These are phyloP conservation scores for Thaumetopoea pityocampa DNA, from an alignment of 1,140 invertebrate species.

Conservation along the genomic window DNA sequence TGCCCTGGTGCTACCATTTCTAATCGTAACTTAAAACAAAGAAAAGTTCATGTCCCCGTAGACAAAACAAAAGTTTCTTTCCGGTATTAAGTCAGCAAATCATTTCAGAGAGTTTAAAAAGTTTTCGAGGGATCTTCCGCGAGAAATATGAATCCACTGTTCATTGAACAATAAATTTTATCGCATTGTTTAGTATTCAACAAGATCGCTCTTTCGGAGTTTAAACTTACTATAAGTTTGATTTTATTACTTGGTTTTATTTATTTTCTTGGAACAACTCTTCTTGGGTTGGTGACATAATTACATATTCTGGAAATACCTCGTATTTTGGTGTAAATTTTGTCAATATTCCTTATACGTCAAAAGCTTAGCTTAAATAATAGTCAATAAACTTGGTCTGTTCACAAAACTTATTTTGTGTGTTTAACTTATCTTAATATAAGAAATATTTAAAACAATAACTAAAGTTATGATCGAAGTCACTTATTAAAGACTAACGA, in stretches of 20 bases:
- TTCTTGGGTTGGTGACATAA: neutral
- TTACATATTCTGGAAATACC: neutral
- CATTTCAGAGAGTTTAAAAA: conserved; percentile 29
- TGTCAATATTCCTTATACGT: too few species aligned
- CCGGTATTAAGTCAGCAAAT: conserved; percentile 27
- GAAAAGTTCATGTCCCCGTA: conserved; percentile 2
- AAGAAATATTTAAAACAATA: too few species aligned
- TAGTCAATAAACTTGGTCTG: too few species aligned
- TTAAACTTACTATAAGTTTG: conserved; percentile 39
- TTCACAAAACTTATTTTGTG: too few species aligned
- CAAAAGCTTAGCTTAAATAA: too few species aligned
- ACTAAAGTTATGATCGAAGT: too few species aligned
- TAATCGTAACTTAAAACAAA: too few species aligned
- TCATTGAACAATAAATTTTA: conserved; percentile 43
- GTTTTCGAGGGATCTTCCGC: conserved; percentile 26
- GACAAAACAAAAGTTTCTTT: conserved; percentile 15
- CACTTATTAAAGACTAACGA: too few species aligned
- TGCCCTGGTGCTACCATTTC: too few species aligned
- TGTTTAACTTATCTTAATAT: too few species aligned
- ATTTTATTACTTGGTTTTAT: conserved; percentile 34
- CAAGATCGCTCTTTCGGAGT: conserved; percentile 30
- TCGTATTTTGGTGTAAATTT: neutral
- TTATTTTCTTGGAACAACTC: conserved; percentile 11
- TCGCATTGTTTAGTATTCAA: conserved; percentile 42
- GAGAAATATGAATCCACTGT: conserved; percentile 35